Evolutionary conservation across 2,113 vertebrate species (phyloP).

Genomic region (Gulo gulo): DNA sequence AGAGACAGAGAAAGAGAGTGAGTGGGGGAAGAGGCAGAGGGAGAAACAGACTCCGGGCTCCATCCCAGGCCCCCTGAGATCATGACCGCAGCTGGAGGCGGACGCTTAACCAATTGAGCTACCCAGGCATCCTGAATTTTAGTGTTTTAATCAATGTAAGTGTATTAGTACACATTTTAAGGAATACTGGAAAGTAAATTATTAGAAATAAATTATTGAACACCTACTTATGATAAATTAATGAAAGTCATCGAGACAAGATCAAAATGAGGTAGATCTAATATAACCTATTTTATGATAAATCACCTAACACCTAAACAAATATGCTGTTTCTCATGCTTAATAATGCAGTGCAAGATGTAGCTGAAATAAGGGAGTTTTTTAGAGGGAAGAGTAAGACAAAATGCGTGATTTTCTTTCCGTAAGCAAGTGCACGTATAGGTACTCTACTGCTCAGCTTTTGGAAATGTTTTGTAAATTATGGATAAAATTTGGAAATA

Average conservation of each 20-base stretch:
- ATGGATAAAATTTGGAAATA: background rate
- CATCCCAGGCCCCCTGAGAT: too few relatives aligned
- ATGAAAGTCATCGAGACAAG: background rate
- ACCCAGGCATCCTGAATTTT: background rate
- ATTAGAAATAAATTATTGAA: background rate
- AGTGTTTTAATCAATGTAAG: background rate
- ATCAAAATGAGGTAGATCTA: background rate
- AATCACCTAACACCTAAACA: background rate
- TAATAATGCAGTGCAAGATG: background rate
- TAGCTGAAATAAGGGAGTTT: background rate
- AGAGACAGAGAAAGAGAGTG: too few relatives aligned
- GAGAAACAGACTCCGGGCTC: too few relatives aligned
- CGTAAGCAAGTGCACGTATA: background rate
- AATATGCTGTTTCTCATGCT: background rate
- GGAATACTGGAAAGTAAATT: slow-evolving; percentile 6
- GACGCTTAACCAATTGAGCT: too few relatives aligned
- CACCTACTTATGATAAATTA: background rate
- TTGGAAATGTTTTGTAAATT: background rate
- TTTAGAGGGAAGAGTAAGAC: background rate
- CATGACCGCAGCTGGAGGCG: too few relatives aligned
- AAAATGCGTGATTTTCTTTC: background rate
- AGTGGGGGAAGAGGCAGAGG: too few relatives aligned
- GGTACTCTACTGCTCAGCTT: background rate
- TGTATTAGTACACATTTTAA: background rate
- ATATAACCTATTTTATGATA: background rate